phyloP scores from a whole-genome alignment of 2,113 vertebrate species.

The Zapornia atra region DNA sequence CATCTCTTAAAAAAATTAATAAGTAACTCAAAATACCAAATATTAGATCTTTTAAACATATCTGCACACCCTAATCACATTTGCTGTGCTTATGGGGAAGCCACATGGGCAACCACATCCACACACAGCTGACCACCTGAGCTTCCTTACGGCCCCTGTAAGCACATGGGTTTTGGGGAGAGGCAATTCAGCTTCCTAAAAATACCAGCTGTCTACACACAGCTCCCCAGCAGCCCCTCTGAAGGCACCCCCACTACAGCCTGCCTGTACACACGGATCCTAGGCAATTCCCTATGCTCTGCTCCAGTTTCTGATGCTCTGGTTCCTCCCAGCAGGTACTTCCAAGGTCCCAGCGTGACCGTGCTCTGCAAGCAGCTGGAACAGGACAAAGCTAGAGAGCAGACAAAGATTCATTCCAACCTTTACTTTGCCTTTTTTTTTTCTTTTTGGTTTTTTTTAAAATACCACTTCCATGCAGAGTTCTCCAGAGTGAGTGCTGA shows the following conservation, averaged over 20 bases:
- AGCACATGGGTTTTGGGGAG: background rate
- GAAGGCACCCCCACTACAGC: background rate
- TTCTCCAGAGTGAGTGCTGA: slow-evolving; percentile 32
- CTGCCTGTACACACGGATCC: background rate
- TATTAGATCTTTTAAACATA: background rate
- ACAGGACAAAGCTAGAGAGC: slow-evolving; percentile 16
- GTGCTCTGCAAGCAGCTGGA: background rate
- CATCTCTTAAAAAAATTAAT: background rate
- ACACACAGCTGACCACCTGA: background rate
- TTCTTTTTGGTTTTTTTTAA: background rate
- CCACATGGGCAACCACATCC: background rate
- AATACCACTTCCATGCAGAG: slow-evolving; percentile 65
- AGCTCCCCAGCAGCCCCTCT: background rate
- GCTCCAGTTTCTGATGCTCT: background rate
- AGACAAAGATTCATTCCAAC: slow-evolving; percentile 59
- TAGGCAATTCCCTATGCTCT: background rate
- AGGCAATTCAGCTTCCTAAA: background rate
- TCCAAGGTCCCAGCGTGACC: background rate
- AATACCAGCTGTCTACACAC: background rate
- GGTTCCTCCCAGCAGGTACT: background rate
- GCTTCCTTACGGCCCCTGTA: background rate
- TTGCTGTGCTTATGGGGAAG: background rate
- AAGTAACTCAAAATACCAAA: background rate
- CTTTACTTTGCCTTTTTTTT: slow-evolving; percentile 61
- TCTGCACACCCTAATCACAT: background rate